Conservation (phyloP, 2,888 invertebrate species). For the Ornithoptera alexandrae region DNA sequence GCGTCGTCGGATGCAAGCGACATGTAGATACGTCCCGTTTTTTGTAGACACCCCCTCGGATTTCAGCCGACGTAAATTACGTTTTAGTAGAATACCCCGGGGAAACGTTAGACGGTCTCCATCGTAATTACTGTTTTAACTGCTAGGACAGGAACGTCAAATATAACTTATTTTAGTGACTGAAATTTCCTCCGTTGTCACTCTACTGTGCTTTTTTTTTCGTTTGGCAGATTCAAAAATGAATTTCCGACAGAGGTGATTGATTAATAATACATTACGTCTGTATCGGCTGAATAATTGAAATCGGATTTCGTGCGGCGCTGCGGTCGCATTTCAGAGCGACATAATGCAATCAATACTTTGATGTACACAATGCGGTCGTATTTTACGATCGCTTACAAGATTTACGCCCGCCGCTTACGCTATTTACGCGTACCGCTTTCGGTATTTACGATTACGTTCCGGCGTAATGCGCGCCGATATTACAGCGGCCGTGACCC, state of each 20-base stretch:
- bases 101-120: slow-evolving; percentile 71
- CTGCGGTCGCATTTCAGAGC: slow-evolving; percentile 50
- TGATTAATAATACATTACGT: slow-evolving; percentile 46
- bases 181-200: slow-evolving; percentile 50
- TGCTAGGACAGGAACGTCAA: slow-evolving; percentile 74
- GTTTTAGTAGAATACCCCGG: slow-evolving; percentile 72
- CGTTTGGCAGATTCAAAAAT: slow-evolving; percentile 35
- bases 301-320: slow-evolving; percentile 45
- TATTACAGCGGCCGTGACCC: slow-evolving; percentile 52
- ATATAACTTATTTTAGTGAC: slow-evolving; percentile 64
- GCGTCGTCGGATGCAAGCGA: slow-evolving; percentile 76
- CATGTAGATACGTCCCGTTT: slow-evolving; percentile 67
- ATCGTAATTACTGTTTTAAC: slow-evolving; percentile 75
- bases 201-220: slow-evolving; percentile 40
- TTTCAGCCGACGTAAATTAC: slow-evolving; percentile 75
- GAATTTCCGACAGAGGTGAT: slow-evolving; percentile 33
- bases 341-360: slow-evolving; percentile 63
- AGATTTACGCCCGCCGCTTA: slow-evolving; percentile 58
- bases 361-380: slow-evolving; percentile 60
- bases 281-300: slow-evolving; percentile 52
- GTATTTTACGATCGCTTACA: slow-evolving; percentile 54
- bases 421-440: slow-evolving; percentile 57
- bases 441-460: slow-evolving; percentile 64
- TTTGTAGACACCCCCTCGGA: slow-evolving; percentile 64
- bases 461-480: slow-evolving; percentile 52